Conservation (phyloP, 1,140 invertebrate species). For the Vanessa tameamea region DNA sequence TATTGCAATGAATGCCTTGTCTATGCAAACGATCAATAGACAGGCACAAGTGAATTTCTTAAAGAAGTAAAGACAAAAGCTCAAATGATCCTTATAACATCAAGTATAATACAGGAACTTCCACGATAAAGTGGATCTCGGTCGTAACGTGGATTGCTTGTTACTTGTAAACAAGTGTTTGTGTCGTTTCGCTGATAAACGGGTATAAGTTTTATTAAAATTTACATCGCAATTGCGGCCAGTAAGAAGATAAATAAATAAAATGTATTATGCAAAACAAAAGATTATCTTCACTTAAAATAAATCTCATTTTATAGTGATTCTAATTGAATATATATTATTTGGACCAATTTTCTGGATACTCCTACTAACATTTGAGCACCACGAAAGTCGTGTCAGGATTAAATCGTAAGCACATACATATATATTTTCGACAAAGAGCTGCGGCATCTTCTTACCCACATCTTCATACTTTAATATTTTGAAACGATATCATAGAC, state of each 20-base stretch:
- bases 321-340: no score
- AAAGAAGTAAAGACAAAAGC: neutral
- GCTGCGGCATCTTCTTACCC: no score
- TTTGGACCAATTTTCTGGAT: no score
- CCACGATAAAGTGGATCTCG: conserved; percentile 8
- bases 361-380: no score
- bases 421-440: no score
- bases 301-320: no score
- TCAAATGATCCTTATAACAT: conserved; percentile 17
- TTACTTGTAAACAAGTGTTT: conserved; percentile 25
- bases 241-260: neutral
- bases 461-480: no score
- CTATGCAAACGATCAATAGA: no score
- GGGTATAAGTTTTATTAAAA: conserved; percentile 25
- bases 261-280: neutral
- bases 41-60: neutral
- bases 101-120: conserved; percentile 20
- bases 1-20: no score
- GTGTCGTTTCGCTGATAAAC: conserved; percentile 18
- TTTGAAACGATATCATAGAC: no score
- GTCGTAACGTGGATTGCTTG: conserved; percentile 5
- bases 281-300: neutral
- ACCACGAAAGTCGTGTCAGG: no score
- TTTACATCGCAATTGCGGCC: neutral
- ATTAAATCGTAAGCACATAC: no score